Conservation (phyloP, 2,888 invertebrate species). For the Zelleria hepariella region DNA sequence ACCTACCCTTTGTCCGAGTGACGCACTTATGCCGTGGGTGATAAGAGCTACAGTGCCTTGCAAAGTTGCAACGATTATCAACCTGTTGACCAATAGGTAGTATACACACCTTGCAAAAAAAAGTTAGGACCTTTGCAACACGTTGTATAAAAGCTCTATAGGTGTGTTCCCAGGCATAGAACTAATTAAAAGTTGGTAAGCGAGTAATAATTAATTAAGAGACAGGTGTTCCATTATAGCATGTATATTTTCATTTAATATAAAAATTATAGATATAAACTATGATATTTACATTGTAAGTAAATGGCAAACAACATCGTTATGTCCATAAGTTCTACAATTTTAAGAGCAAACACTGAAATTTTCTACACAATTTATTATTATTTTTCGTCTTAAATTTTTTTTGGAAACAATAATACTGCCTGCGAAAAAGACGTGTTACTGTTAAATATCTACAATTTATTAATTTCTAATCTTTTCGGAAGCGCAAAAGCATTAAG, state of each 20-base stretch:
- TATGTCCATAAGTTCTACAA: too few relatives aligned
- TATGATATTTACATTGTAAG: conserved; percentile 62
- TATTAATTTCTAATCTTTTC: background rate
- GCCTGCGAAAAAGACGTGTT: background rate
- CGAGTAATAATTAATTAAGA: conserved; percentile 22
- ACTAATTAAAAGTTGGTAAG: background rate
- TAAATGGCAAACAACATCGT: conserved; percentile 26
- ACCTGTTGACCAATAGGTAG: too few relatives aligned
- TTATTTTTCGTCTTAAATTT: background rate
- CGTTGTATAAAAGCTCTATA: too few relatives aligned
- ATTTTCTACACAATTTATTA: background rate
- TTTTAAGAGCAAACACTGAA: background rate
- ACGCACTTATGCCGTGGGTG: too few relatives aligned
- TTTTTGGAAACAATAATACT: conserved; percentile 5
- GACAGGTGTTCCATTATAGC: conserved; percentile 28
- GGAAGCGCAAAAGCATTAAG: background rate
- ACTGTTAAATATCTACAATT: background rate
- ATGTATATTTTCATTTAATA: conserved; percentile 65
- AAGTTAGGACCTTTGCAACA: too few relatives aligned
- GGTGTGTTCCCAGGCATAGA: background rate
- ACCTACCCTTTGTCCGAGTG: too few relatives aligned
- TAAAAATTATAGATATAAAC: conserved; percentile 65
- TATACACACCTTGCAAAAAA: too few relatives aligned
- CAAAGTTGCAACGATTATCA: too few relatives aligned
- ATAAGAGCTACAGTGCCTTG: too few relatives aligned